phyloP scores from a whole-genome alignment of 2,113 vertebrate genomes.

The Cichladusa arquata region DNA sequence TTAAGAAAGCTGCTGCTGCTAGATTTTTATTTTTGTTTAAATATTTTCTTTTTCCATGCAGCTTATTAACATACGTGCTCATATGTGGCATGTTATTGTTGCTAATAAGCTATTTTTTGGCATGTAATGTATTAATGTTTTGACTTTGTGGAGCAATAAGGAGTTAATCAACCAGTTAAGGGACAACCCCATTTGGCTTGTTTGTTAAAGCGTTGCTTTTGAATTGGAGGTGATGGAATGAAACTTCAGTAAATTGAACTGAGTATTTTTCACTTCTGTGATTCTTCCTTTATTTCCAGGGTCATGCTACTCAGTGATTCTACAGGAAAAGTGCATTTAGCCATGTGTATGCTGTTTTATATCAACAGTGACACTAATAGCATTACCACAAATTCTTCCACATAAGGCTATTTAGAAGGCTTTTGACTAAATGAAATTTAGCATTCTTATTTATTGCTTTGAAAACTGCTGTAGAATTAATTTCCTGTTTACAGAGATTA shows the following conservation, averaged over 20 bases:
- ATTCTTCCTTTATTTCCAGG: background rate
- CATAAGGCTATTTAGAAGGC: background rate
- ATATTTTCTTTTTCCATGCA: background rate
- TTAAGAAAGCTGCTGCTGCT: background rate
- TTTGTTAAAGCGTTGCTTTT: background rate
- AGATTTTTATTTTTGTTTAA: background rate
- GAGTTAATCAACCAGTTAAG: background rate
- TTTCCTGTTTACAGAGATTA: background rate
- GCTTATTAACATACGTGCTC: background rate
- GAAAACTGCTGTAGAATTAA: conserved; percentile 1
- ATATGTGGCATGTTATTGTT: background rate
- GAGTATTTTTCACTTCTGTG: background rate
- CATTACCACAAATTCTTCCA: background rate
- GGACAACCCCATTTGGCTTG: background rate
- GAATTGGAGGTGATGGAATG: background rate
- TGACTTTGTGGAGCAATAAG: background rate
- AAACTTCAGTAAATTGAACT: background rate
- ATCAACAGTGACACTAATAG: conserved; percentile 25
- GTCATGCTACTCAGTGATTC: background rate
- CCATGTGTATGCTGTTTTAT: background rate
- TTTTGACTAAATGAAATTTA: conserved; percentile 21
- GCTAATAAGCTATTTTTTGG: background rate
- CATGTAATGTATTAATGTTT: background rate
- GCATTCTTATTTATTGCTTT: conserved; percentile 1
- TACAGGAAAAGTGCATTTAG: background rate